A percentile compares a stretch with the other conserved stretches of the same genome.
These are phyloP conservation scores for Phymatocera aterrima DNA, from an alignment of 2,888 invertebrate genomes.

Conservation along the genomic window DNA sequence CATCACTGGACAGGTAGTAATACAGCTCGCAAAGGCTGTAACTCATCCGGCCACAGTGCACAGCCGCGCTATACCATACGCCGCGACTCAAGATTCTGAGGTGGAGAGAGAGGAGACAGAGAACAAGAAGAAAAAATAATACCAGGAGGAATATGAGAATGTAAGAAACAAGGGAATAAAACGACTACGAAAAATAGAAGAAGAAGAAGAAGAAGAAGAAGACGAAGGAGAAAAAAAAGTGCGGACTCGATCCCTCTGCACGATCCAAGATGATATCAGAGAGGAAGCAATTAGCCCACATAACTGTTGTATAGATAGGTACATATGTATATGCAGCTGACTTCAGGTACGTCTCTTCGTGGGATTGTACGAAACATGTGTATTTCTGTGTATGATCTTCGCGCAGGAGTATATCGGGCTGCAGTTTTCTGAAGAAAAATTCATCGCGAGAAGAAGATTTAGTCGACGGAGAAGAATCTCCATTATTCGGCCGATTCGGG, in stretches of 20 bases:
- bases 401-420: too few species aligned
- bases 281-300: constrained; percentile 67
- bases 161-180: constrained; percentile 35
- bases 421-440: too few species aligned
- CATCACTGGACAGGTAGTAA: constrained; percentile 70
- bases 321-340: constrained; percentile 53
- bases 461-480: too few species aligned
- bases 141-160: constrained; percentile 33
- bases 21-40: constrained; percentile 68
- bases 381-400: too few species aligned
- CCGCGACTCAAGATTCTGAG: constrained; percentile 58
- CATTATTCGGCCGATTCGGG: too few species aligned
- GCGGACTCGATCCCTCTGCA: constrained; percentile 41
- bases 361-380: background rate
- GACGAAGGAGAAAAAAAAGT: constrained; percentile 35
- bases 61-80: too few species aligned
- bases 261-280: constrained; percentile 38
- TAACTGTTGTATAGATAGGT: too few species aligned
- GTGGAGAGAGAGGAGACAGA: too few species aligned
- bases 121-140: constrained; percentile 52
- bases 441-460: too few species aligned
- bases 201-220: constrained; percentile 19
- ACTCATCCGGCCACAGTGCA: constrained; percentile 61
- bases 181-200: constrained; percentile 22
- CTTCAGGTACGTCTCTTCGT: constrained; percentile 53